These are phyloP conservation scores for Morelia viridis DNA, from an alignment of 2,797 vertebrate species.

Conservation along the genomic window DNA sequence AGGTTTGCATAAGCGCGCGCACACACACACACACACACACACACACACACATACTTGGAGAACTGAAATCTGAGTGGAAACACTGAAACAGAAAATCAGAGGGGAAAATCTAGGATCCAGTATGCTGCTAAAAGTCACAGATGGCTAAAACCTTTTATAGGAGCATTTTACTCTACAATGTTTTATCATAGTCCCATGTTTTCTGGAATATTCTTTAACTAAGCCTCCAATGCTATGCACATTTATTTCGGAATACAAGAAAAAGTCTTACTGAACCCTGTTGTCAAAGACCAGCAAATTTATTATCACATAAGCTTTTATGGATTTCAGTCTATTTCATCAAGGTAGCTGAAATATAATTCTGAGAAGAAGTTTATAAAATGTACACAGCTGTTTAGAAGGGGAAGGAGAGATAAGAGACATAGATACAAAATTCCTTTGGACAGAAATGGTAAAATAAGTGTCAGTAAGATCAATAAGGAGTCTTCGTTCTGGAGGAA, in stretches of 20 bases:
- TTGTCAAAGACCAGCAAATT: neutral
- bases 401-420: neutral
- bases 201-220: neutral
- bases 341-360: neutral
- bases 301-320: neutral
- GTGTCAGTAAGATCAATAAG: neutral
- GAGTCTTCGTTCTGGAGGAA: neutral
- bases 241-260: neutral
- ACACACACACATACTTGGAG: too few species aligned
- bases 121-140: neutral
- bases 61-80: neutral
- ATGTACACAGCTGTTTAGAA: neutral
- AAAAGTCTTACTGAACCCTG: neutral
- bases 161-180: neutral
- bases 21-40: neutral
- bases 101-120: neutral
- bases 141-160: neutral
- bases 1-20: neutral
- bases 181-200: neutral
- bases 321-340: neutral
- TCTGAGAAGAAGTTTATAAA: neutral
- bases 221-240: neutral
- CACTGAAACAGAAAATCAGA: neutral
- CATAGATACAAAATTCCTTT: neutral
- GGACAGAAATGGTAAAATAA: neutral